phyloP scores from a whole-genome alignment of 2,113 vertebrate genomes.

The Corythaeola cristata region DNA sequence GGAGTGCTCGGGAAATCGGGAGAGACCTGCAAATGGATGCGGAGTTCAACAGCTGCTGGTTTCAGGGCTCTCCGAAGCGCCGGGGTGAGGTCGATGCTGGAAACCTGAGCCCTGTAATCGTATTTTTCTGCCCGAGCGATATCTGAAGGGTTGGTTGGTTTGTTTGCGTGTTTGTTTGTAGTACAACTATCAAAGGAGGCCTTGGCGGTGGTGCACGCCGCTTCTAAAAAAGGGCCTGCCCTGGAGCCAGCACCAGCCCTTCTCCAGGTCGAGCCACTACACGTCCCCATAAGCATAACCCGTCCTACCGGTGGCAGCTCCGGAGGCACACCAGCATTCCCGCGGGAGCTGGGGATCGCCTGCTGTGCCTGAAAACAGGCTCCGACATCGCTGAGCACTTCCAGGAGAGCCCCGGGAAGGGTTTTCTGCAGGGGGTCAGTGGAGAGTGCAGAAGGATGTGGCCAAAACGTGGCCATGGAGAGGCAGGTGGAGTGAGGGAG shows the following conservation, averaged over 20 bases:
- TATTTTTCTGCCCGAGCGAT: neutral
- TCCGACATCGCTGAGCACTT: neutral
- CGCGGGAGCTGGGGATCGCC: neutral
- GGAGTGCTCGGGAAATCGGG: neutral
- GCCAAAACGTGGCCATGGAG: neutral
- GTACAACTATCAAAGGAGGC: conserved; percentile 49
- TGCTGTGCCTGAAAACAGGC: neutral
- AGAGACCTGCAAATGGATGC: neutral
- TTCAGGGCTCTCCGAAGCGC: neutral
- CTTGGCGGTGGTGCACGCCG: neutral
- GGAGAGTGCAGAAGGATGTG: rapidly evolving
- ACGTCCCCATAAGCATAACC: conserved; percentile 12
- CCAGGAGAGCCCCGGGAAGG: neutral
- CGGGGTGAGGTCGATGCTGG: conserved; percentile 9
- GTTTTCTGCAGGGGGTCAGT: neutral
- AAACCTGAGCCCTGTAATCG: conserved; percentile 40
- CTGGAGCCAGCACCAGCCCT: neutral
- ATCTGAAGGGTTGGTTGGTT: conserved; percentile 19
- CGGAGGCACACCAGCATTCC: neutral
- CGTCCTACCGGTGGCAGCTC: neutral
- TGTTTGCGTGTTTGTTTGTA: conserved; percentile 36
- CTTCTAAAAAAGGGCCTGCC: conserved; percentile 50
- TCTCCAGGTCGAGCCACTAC: conserved; percentile 28
- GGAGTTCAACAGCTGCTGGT: neutral
- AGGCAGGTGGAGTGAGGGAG: rapidly evolving